These are phyloP conservation scores for Corbicula japonica DNA, from an alignment of 2,888 invertebrate genomes.

Conservation along the genomic window DNA sequence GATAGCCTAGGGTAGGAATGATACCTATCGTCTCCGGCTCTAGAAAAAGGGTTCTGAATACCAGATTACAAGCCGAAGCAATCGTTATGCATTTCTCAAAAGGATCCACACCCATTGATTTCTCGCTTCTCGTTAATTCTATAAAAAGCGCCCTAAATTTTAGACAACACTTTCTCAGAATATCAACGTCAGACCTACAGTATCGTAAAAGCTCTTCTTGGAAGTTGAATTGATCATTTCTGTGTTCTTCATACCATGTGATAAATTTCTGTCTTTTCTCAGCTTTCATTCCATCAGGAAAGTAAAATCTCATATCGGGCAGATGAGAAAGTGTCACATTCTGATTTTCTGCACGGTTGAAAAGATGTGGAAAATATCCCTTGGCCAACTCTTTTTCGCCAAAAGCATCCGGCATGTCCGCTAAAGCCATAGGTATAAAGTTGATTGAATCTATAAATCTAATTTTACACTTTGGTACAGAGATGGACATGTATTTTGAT, in stretches of 20 bases:
- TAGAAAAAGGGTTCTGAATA: neutral
- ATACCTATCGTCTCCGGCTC: neutral
- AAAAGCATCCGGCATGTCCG: constrained; percentile 30
- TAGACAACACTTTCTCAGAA: neutral
- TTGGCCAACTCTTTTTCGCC: constrained; percentile 32
- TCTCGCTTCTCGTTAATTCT: neutral
- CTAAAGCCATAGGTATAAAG: constrained; percentile 29
- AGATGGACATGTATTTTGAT: constrained; percentile 42
- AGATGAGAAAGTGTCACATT: neutral
- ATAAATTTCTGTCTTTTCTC: constrained; percentile 10
- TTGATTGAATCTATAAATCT: constrained; percentile 38
- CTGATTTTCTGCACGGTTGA: constrained; percentile 23
- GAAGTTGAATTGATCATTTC: constrained; percentile 16
- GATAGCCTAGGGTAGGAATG: neutral
- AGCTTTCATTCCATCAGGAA: constrained; percentile 34
- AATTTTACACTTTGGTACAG: constrained; percentile 37
- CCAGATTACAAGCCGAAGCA: neutral
- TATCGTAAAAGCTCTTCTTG: constrained; percentile 39
- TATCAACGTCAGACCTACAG: no score
- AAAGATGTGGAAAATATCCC: no score
- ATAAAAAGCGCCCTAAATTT: neutral
- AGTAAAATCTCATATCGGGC: constrained; percentile 21
- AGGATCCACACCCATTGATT: neutral
- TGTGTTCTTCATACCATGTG: constrained; percentile 28
- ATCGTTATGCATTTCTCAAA: constrained; percentile 7